A percentile compares a stretch with the other conserved stretches of the same genome.
Conservation (phyloP, 2,888 invertebrate genomes). For the Steinernema scapterisci region DNA sequence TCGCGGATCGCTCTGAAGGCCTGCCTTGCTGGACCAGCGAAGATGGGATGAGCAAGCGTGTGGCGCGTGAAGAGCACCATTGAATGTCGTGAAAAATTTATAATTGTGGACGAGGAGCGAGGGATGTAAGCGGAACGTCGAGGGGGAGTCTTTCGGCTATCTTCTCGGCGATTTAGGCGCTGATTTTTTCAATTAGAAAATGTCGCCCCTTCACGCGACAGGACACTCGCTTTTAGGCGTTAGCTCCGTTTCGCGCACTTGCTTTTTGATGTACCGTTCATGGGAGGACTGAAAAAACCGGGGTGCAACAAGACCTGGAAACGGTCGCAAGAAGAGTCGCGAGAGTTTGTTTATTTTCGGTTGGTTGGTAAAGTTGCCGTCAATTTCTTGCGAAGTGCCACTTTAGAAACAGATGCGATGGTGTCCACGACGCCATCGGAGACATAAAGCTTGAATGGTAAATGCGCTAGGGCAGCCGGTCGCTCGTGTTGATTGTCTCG, state of each 20-base stretch:
- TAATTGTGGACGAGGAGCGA: constrained; percentile 19
- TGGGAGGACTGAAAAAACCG: no score
- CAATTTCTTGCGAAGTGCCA: constrained; percentile 9
- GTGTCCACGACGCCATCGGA: neutral
- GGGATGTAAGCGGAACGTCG: neutral
- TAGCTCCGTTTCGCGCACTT: neutral
- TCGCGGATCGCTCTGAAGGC: no score
- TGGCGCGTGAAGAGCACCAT: neutral
- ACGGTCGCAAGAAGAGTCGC: neutral
- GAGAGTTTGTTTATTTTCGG: constrained; percentile 22
- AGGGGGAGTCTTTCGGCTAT: neutral
- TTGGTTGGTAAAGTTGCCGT: neutral
- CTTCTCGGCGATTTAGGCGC: constrained; percentile 8
- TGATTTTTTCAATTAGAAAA: constrained; percentile 16
- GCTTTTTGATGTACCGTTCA: no score
- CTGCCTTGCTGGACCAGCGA: neutral
- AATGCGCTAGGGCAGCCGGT: neutral
- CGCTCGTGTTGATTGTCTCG: neutral
- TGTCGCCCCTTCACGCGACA: neutral
- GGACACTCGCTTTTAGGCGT: neutral
- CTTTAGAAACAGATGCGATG: constrained; percentile 22
- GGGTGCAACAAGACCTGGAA: neutral
- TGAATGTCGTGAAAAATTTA: constrained; percentile 27
- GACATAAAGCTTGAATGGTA: constrained; percentile 13
- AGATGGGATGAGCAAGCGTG: constrained; percentile 2